Percentiles rank a stretch among this genome's conserved stretches.
These are phyloP conservation scores for Deroplatys truncata DNA, from an alignment of 2,888 invertebrate genomes.

Conservation along the genomic window DNA sequence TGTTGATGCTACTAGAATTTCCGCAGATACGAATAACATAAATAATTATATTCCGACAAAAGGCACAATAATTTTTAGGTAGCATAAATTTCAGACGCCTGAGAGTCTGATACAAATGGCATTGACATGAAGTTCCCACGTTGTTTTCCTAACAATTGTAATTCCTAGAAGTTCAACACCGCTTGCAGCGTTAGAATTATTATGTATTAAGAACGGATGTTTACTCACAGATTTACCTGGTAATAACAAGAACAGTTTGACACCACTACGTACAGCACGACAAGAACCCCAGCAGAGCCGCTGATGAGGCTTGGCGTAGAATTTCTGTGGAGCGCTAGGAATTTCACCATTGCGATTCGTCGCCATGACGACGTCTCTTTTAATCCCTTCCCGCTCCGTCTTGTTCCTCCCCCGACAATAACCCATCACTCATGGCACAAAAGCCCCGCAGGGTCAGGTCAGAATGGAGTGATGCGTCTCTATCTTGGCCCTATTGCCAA, in stretches of 20 bases:
- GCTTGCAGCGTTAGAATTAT: too few relatives aligned
- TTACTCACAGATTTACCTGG: too few relatives aligned
- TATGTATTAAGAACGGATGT: too few relatives aligned
- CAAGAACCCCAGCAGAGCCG: neutral
- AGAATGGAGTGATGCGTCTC: neutral
- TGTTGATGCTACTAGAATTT: too few relatives aligned
- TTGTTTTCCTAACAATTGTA: too few relatives aligned
- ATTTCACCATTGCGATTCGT: slow-evolving; percentile 6
- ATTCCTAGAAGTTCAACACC: too few relatives aligned
- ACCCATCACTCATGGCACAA: neutral
- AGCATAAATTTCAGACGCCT: too few relatives aligned
- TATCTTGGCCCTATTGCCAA: neutral
- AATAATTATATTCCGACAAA: too few relatives aligned
- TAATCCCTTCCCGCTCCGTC: neutral
- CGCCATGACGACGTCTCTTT: slow-evolving; percentile 9
- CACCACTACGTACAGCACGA: neutral
- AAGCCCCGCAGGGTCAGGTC: neutral
- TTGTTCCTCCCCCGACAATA: neutral
- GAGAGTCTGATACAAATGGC: too few relatives aligned
- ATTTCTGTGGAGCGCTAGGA: slow-evolving; percentile 9
- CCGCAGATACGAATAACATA: too few relatives aligned
- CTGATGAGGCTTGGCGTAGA: neutral
- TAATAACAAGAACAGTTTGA: neutral
- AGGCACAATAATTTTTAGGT: too few relatives aligned
- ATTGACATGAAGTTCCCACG: too few relatives aligned